A percentile compares a stretch with the other conserved stretches of the same genome.
Conservation (phyloP, 2,888 invertebrate genomes). For the Eupithecia insigniata region DNA sequence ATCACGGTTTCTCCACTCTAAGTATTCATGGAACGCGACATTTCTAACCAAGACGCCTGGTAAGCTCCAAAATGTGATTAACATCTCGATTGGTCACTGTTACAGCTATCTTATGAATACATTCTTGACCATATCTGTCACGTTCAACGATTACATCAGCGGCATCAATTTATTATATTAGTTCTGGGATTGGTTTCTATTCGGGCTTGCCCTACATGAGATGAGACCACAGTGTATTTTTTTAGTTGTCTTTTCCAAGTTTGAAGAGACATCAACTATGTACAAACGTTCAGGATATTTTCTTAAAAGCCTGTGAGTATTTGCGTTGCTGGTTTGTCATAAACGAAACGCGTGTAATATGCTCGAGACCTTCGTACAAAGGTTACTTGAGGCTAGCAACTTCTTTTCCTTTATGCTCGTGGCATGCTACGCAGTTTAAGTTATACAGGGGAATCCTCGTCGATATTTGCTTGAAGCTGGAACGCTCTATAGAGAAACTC, state of each 20-base stretch:
- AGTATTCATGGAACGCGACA: constrained; percentile 16
- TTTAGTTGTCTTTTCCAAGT: neutral
- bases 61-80: constrained; percentile 17
- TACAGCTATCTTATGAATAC: constrained; percentile 30
- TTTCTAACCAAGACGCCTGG: neutral
- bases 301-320: neutral
- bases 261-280: neutral
- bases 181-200: constrained; percentile 47
- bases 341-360: neutral
- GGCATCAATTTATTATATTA: constrained; percentile 42
- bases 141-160: constrained; percentile 34
- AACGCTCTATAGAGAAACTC: neutral
- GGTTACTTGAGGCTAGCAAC: neutral
- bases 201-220: constrained; percentile 38
- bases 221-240: neutral
- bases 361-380: neutral
- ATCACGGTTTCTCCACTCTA: constrained; percentile 29
- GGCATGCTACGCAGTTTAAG: neutral
- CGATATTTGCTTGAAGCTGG: neutral
- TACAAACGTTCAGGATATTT: neutral
- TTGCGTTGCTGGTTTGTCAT: neutral
- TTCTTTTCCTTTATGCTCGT: neutral
- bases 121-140: constrained; percentile 35
- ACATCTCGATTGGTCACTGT: constrained; percentile 15
- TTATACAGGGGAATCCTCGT: neutral